Evolutionary conservation across 2,797 vertebrate genomes (phyloP).

Genomic region (Echiichthys vipera): DNA sequence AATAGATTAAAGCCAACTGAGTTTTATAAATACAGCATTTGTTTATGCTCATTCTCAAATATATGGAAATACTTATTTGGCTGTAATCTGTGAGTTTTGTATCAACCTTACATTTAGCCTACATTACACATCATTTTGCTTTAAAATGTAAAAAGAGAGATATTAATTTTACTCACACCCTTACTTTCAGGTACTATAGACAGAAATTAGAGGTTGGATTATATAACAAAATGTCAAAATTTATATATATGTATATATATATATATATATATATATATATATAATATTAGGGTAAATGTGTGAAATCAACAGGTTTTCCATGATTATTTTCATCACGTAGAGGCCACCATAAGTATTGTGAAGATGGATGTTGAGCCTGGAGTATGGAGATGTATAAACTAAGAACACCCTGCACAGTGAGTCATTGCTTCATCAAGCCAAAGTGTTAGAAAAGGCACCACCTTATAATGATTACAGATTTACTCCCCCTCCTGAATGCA

Average conservation of each 20-base stretch:
- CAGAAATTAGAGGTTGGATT: background rate
- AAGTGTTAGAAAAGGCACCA: slow-evolving; percentile 27
- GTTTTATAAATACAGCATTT: slow-evolving; percentile 16
- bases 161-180: background rate
- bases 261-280: background rate
- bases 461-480: slow-evolving; percentile 63
- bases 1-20: slow-evolving; percentile 10
- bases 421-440: slow-evolving; percentile 33
- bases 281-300: background rate
- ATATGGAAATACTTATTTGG: background rate
- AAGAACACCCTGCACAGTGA: slow-evolving; percentile 27
- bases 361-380: background rate
- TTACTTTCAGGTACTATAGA: background rate
- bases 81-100: background rate
- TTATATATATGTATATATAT: background rate
- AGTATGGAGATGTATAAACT: slow-evolving; percentile 21
- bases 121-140: background rate
- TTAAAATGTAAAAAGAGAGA: background rate
- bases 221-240: background rate
- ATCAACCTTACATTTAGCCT: background rate
- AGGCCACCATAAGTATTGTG: background rate
- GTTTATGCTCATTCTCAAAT: slow-evolving; percentile 2
- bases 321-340: slow-evolving; percentile 8
- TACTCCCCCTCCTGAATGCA: slow-evolving; percentile 41
- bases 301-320: background rate